A percentile compares a stretch with the other conserved stretches of the same genome.
Conservation (phyloP, 1,140 invertebrate species). For the Ips nitidus region DNA sequence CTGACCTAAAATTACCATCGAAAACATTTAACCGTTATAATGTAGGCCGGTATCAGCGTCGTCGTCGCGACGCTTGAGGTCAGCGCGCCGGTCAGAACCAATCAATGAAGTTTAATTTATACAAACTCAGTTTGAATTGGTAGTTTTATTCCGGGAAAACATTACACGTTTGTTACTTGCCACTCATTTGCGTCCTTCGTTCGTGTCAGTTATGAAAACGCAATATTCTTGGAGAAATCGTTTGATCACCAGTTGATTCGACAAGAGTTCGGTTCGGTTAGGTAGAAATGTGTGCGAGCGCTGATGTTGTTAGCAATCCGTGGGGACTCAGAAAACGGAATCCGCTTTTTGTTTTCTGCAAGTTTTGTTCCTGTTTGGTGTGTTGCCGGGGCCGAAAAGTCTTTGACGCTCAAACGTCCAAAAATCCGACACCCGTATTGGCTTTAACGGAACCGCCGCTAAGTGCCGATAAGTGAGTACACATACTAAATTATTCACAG, state of each 20-base stretch:
- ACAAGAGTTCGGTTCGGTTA: not conserved
- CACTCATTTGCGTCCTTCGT: not conserved
- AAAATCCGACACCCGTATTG: constrained; percentile 33
- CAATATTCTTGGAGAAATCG: no score
- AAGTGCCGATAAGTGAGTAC: constrained; percentile 32
- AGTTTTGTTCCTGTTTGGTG: constrained; percentile 24
- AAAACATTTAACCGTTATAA: constrained; percentile 14
- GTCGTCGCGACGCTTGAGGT: constrained; percentile 33
- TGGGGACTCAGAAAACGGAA: constrained; percentile 39
- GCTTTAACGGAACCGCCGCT: constrained; percentile 26
- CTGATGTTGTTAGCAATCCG: constrained; percentile 32
- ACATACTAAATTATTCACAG: not conserved
- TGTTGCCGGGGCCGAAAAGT: constrained; percentile 36
- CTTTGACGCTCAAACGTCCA: constrained; percentile 17
- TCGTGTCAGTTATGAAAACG: not conserved
- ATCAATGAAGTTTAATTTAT: constrained; percentile 43
- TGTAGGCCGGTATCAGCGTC: constrained; percentile 20
- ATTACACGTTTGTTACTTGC: not conserved
- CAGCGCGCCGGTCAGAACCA: constrained; percentile 44
- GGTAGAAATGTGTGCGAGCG: constrained; percentile 24
- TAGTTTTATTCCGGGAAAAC: constrained; percentile 23
- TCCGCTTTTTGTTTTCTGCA: constrained; percentile 10
- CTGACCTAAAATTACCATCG: constrained; percentile 8
- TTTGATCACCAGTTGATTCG: not conserved
- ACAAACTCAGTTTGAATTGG: constrained; percentile 36